These are phyloP conservation scores for Cataglyphis rosenhaueri DNA, from an alignment of 2,888 invertebrate species.

Conservation along the genomic window DNA sequence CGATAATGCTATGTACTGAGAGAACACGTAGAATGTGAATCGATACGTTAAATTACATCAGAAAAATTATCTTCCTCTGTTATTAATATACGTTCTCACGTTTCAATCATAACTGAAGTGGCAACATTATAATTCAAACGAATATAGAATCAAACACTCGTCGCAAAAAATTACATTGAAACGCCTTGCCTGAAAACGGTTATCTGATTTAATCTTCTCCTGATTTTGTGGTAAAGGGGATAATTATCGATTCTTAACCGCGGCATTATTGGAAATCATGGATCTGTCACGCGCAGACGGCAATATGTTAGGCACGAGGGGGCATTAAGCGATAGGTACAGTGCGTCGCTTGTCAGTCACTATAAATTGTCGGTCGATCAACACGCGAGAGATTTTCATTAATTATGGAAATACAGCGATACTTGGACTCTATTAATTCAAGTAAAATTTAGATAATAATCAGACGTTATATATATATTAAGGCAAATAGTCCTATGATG, in stretches of 20 bases:
- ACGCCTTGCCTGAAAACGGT: background rate
- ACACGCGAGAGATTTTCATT: slow-evolving; percentile 28
- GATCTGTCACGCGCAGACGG: slow-evolving; percentile 43
- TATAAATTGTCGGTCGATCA: slow-evolving; percentile 36
- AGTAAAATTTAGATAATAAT: slow-evolving; percentile 11
- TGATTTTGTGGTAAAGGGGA: background rate
- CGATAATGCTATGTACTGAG: background rate
- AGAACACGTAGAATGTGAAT: background rate
- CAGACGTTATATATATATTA: background rate
- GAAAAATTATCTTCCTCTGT: slow-evolving; percentile 14
- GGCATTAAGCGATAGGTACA: slow-evolving; percentile 50
- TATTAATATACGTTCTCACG: slow-evolving; percentile 1
- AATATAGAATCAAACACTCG: background rate
- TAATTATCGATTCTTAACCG: slow-evolving; percentile 52
- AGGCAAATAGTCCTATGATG: background rate
- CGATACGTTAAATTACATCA: slow-evolving; percentile 8
- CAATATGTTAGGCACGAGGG: slow-evolving; percentile 48
- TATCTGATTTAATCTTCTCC: background rate
- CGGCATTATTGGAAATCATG: slow-evolving; percentile 41
- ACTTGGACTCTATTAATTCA: slow-evolving; percentile 8
- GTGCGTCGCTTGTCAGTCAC: slow-evolving; percentile 29
- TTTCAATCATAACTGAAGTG: slow-evolving; percentile 9
- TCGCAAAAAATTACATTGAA: background rate
- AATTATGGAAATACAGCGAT: slow-evolving; percentile 44
- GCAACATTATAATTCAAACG: background rate